phyloP scores from a whole-genome alignment of 2,797 vertebrate species.

The Acestrorhynchus altus region DNA sequence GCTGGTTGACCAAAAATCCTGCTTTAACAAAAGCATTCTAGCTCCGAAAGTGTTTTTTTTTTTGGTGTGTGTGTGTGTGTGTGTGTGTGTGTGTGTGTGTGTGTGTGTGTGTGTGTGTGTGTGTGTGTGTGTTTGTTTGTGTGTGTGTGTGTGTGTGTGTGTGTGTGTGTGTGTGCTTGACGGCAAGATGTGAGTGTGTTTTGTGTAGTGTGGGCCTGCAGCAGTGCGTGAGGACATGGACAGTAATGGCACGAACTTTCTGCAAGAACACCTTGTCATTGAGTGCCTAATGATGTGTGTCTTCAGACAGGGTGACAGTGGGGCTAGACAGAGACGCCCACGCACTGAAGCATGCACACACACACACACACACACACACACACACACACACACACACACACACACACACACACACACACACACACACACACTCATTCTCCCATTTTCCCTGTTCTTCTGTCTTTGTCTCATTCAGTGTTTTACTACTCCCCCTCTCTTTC shows the following conservation, averaged over 20 bases:
- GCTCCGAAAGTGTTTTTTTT: too few relatives aligned
- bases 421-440: slow-evolving; percentile 22
- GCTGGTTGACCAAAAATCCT: too few relatives aligned
- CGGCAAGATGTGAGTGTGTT: slow-evolving; percentile 38
- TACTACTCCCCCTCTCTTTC: too few relatives aligned
- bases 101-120: too few relatives aligned
- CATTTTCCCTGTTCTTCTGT: not conserved
- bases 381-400: slow-evolving; percentile 26
- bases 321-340: slow-evolving; percentile 24
- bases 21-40: too few relatives aligned
- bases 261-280: slow-evolving; percentile 81
- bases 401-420: slow-evolving; percentile 16
- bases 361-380: slow-evolving; percentile 21
- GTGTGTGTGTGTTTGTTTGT: too few relatives aligned
- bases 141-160: not conserved
- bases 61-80: too few relatives aligned
- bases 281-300: slow-evolving; percentile 80
- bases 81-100: too few relatives aligned
- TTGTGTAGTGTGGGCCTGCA: slow-evolving; percentile 46
- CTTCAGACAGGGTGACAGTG: slow-evolving; percentile 63
- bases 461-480: not conserved
- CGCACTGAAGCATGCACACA: slow-evolving; percentile 3
- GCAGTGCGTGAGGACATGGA: slow-evolving; percentile 50
- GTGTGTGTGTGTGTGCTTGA: not conserved
- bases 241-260: slow-evolving; percentile 58